Base-by-base conservation (phyloP, 2,888 invertebrate genomes). In the Stenodema calcarata region DNA sequence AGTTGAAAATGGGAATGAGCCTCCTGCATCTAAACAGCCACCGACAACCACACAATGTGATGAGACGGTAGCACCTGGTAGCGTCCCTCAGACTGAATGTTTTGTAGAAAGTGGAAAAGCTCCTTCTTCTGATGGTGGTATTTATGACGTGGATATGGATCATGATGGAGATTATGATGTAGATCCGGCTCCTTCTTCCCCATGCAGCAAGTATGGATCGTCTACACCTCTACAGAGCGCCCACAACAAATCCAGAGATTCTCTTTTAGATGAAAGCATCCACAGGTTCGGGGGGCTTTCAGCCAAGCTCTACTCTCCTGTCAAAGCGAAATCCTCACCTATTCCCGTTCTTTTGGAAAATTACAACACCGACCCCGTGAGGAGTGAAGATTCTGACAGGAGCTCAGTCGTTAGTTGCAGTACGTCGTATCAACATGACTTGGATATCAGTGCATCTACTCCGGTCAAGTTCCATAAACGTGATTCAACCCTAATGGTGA, bases 361-460 rank as follows among this genome's bases (percentile, higher is more conserved):
- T 27, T 78, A 44, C 44, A 44, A 78, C 27, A 78, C 44, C 18
- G 78, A 78, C 44, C 78, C 78, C 44, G 23, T 23, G 27, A 41
- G 78, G 18, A 78, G 18, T 9, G 78, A 6, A 2, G 3, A 44
- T 42, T 35, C 35, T 27, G 44, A 18, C 27, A 1, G 27, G 14
- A 16, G 23, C 18, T 78, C 78, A 23, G 28, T 50, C 16, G n/a
- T 54, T 9, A 54, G 80, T 80, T 14, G 30, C 14, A 14, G 30
- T 30, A 50, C 80, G n/a, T 16, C 9, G n/a, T 80, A 30, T n/a
- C 28, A 28, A 50, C 14, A 35, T 50, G 70, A 70, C 12, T 69
- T 87, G 23, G 86, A 83, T 42, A 70, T 86, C 7, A 81, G 87
- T 27, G 86, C 87, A 11, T 87, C 87, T 1, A 87, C 87, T 44